Base-by-base conservation (phyloP, 2,113 vertebrate species). In the Campylorhamphus procurvoides region DNA sequence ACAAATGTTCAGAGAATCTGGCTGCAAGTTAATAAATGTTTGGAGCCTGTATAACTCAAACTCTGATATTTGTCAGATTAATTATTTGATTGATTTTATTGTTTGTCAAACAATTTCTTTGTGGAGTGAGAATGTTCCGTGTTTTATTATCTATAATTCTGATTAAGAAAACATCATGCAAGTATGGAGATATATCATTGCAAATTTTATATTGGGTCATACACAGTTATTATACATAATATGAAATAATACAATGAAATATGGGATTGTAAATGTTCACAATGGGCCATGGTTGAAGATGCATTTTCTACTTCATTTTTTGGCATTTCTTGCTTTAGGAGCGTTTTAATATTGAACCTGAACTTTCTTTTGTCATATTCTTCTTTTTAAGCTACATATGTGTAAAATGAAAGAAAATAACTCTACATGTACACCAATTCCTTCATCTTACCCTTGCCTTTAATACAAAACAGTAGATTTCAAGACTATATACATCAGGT, bases 401-500 rank as follows among this genome's bases (percentile, higher is more conserved):
- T n/a, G 40, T 78, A 86, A 88, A 93, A 82, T 35, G 69, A 81
- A 97, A 93, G 81, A 93, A 93, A 92, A 97, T 94, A 98, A 96
- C 93, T 96, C 94, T 92, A 88, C 81, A 66, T 93, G 89, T 93
- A 97, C 94, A 93, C 93, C 95, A 95, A 96, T 95, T 97, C 91
- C 96, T 98, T 97, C 96, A 97, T 90, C 96, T 97, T 97, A 97
- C 95, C 56, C 88, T 97, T 96, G 97, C 95, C 97, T 98, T 96
- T 97, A 98, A 98, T 97, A 97, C 78, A 94, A 98, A 98, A 86
- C 97, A 97, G 97, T 95, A 93, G 87, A 96, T 97, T 96, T 96
- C 96, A 97, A 97, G 95, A 96, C 97, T 97, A 94, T 97, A 98
- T 98, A 98, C 97, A 98, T 98, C 98, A 98, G 98, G 98, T 98